Conservation (phyloP, 2,797 vertebrate species). For the Pampus argenteus region DNA sequence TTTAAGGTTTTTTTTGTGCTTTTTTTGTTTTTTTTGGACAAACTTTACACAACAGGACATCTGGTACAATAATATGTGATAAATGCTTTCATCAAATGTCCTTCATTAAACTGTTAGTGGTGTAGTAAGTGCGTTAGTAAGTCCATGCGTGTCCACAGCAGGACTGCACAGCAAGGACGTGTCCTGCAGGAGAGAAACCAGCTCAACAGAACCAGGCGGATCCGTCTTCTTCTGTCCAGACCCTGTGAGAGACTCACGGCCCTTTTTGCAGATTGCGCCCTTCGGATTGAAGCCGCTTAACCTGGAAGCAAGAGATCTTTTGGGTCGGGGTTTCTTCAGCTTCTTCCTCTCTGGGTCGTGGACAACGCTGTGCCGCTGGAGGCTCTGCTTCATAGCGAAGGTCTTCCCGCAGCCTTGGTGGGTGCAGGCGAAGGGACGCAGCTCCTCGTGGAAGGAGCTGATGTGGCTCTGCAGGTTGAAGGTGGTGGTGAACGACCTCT, state of each 20-base stretch:
- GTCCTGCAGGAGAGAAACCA: conserved; percentile 71
- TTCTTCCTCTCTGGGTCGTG: conserved; percentile 91
- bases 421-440: conserved; percentile 85
- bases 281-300: conserved; percentile 74
- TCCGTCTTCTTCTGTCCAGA: background rate
- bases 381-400: conserved; percentile 93
- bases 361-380: conserved; percentile 86
- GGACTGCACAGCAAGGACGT: conserved; percentile 51
- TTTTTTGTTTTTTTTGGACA: background rate
- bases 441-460: conserved; percentile 90
- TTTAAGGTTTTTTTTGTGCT: no score
- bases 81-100: background rate
- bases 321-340: conserved; percentile 59
- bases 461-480: conserved; percentile 96
- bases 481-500: conserved; percentile 89
- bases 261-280: background rate
- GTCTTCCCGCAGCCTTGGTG: conserved; percentile 86
- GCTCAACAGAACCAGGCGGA: conserved; percentile 37
- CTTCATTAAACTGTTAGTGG: conserved; percentile 32
- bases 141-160: conserved; percentile 37
- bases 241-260: rapidly evolving
- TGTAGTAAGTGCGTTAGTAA: conserved; percentile 17
- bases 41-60: background rate
- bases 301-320: conserved; percentile 75
- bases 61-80: background rate